Evolutionary conservation across 2,888 invertebrate genomes (phyloP), one percentile per base, ranked within the genome.

Genomic region (Epinotia bilunana): DNA sequence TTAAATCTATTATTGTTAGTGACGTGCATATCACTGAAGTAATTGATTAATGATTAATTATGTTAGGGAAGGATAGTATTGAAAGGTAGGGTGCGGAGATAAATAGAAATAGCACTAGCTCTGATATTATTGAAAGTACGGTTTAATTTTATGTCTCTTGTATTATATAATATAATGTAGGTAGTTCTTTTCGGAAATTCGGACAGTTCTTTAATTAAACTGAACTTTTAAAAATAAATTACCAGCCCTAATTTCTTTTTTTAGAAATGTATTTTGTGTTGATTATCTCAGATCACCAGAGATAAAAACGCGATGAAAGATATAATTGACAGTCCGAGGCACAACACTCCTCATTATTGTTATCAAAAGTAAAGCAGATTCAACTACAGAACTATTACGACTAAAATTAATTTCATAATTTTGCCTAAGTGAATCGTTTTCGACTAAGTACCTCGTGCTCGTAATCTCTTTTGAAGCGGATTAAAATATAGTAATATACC

Each of bases 301-400:
- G 58, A 43, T 46, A 69, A 43, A 69, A 74, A 68, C 43, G 70
- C 39, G 67, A 73, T 78, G 78, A 68, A 74, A 77, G 23, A 55
- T 70, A 75, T 87, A 87, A 87, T 87, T 87, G 87, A 87, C 87
- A 81, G 79, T 77, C 76, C 79, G 82, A 83, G 84, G 84, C 84
- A 84, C 83, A 55, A 43, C 43, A 73, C 80, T 83, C 79, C 82
- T 78, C 79, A 77, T 84, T 83, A 84, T 85, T 84, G 83, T 84
- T 81, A 82, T 80, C 76, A 76, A 79, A 81, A 78, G 76, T 79
- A 77, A 77, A 74, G 67, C 70, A 70, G 60, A 80, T 77, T 76
- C 55, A 64, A 69, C 78, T 75, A 78, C 55, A 57, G 49, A 74
- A 70, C 72, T 72, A 67, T 70, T 68, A 73, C 70, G 71, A 20